These are phyloP conservation scores for Plebejus melissa DNA, from an alignment of 2,888 invertebrate species.

Conservation along the genomic window DNA sequence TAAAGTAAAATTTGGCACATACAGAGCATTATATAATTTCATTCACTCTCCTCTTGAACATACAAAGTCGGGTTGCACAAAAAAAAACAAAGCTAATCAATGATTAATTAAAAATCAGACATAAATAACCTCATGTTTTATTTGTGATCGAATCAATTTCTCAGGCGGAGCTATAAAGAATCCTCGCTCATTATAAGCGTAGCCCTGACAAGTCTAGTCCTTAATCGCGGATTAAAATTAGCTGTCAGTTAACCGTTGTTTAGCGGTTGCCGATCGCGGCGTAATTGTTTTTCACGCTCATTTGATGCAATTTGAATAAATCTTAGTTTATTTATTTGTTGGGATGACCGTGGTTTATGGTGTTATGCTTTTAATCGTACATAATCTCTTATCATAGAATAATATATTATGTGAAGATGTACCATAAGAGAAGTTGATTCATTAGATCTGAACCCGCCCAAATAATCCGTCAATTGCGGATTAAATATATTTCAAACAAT, in stretches of 20 bases:
- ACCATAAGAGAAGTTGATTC: background rate
- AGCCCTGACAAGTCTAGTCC: slow-evolving; percentile 55
- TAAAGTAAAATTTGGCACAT: no score
- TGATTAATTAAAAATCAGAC: slow-evolving; percentile 13
- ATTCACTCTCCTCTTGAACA: background rate
- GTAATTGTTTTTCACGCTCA: slow-evolving; percentile 76
- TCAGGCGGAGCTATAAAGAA: slow-evolving; percentile 36
- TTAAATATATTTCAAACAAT: no score
- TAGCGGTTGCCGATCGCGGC: slow-evolving; percentile 60
- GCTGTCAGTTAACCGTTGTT: slow-evolving; percentile 65
- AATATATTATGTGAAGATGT: background rate
- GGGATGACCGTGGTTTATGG: slow-evolving; percentile 38
- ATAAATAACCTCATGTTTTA: slow-evolving; percentile 32
- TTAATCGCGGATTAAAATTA: slow-evolving; percentile 75
- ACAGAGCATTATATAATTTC: background rate
- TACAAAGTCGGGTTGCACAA: background rate
- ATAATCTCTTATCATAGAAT: background rate
- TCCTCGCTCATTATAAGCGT: slow-evolving; percentile 55
- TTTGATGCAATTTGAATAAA: slow-evolving; percentile 70
- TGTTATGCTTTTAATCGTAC: background rate
- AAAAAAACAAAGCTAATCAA: slow-evolving; percentile 1
- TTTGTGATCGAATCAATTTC: slow-evolving; percentile 15
- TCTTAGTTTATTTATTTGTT: slow-evolving; percentile 62
- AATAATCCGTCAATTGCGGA: no score
- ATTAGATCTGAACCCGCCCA: no score